Evolutionary conservation across 2,888 invertebrate species (phyloP).

Genomic region (Prosapia bicincta): DNA sequence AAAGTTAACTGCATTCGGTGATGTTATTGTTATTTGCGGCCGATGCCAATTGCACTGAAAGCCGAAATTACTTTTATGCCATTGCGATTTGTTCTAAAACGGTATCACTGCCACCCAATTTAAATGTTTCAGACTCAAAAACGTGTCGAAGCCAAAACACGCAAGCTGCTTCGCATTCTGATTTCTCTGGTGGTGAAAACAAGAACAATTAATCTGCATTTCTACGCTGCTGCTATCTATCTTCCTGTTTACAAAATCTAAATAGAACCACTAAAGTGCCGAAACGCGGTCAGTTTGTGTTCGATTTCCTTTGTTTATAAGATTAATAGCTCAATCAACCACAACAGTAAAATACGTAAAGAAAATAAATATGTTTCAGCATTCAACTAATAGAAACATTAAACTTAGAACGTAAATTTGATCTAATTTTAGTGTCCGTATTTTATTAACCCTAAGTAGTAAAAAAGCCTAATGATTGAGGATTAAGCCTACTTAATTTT

Average conservation of each 20-base stretch:
- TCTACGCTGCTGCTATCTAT: neutral
- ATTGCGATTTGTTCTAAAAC: neutral
- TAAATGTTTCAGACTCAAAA: neutral
- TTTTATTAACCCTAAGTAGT: too few relatives aligned
- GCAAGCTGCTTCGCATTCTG: neutral
- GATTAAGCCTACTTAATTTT: too few relatives aligned
- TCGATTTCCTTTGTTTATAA: too few relatives aligned
- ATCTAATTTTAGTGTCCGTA: too few relatives aligned
- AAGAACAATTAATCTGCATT: neutral
- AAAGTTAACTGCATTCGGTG: neutral
- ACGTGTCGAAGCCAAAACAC: neutral
- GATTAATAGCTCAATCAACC: too few relatives aligned
- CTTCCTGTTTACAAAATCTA: neutral
- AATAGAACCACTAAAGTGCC: neutral
- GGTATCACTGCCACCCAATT: neutral
- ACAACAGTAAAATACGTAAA: too few relatives aligned
- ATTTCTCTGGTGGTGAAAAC: neutral
- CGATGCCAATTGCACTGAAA: neutral
- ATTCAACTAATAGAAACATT: too few relatives aligned
- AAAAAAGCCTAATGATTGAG: too few relatives aligned
- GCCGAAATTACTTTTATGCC: neutral
- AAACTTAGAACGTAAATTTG: too few relatives aligned
- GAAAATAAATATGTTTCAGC: too few relatives aligned
- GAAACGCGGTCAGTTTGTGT: too few relatives aligned
- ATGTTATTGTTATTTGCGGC: neutral